Evolutionary conservation across 2,797 vertebrate species (phyloP).

Genomic region (Silurus lanzhouensis): DNA sequence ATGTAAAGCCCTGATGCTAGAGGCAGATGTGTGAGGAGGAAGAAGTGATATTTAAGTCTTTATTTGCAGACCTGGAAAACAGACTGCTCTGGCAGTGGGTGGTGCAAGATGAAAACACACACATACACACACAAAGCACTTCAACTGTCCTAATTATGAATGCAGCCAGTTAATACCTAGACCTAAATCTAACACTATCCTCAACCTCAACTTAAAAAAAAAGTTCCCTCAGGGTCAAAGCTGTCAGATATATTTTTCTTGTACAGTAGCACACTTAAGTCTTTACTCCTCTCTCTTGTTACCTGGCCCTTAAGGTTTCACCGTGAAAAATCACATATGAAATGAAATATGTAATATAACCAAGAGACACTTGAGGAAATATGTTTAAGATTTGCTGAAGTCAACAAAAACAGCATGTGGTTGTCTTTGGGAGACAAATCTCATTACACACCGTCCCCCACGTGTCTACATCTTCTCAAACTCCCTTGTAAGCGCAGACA

Average conservation of each 20-base stretch:
- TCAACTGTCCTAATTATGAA: neutral
- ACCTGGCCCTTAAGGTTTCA: neutral
- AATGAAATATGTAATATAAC: neutral
- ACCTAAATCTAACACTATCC: neutral
- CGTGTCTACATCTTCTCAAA: neutral
- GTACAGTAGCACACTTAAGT: neutral
- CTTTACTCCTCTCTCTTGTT: neutral
- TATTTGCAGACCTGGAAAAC: conserved; percentile 67
- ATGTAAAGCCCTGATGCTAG: neutral
- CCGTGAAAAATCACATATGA: neutral
- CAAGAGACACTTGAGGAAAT: neutral
- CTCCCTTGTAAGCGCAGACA: neutral
- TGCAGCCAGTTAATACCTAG: neutral
- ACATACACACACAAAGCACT: neutral
- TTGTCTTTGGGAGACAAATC: conserved; percentile 19
- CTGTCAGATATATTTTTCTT: conserved; percentile 6
- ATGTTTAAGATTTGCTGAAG: neutral
- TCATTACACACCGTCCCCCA: conserved; percentile 13
- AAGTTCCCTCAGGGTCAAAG: no score
- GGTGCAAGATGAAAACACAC: conserved; percentile 51
- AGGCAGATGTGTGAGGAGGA: conserved; percentile 61
- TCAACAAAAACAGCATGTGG: conserved; percentile 32
- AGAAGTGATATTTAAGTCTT: conserved; percentile 68
- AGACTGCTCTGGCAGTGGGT: conserved; percentile 62
- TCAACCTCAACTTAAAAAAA: neutral